Conservation (phyloP, 2,888 invertebrate species). For the Orthosia incerta region DNA sequence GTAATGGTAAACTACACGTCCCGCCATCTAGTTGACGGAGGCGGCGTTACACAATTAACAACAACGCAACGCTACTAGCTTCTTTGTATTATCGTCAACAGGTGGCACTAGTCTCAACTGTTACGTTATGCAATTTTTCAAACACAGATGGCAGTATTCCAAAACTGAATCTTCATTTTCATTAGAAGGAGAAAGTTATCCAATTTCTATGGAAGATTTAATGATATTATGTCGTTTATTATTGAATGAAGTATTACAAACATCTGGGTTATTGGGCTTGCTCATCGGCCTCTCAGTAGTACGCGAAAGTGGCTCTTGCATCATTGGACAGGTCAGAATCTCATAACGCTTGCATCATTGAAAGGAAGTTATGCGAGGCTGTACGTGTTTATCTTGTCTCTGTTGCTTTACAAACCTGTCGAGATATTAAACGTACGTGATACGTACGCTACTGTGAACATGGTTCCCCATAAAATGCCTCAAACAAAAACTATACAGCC, state of each 20-base stretch:
- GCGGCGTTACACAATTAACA: slow-evolving; percentile 17
- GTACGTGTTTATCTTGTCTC: slow-evolving; percentile 68
- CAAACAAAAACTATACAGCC: slow-evolving; percentile 10
- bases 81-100: slow-evolving; percentile 54
- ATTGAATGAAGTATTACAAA: slow-evolving; percentile 68
- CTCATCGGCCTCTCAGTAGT: slow-evolving; percentile 78
- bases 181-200: slow-evolving; percentile 62
- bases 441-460: slow-evolving; percentile 20
- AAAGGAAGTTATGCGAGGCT: slow-evolving; percentile 76
- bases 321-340: slow-evolving; percentile 83
- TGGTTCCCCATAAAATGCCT: slow-evolving; percentile 15
- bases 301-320: slow-evolving; percentile 88
- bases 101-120: slow-evolving; percentile 63
- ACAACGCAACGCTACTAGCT: slow-evolving; percentile 25
- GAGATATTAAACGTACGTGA: slow-evolving; percentile 52
- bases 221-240: slow-evolving; percentile 70
- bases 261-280: slow-evolving; percentile 86
- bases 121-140: slow-evolving; percentile 29
- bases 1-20: neutral
- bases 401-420: slow-evolving; percentile 61
- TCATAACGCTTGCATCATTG: slow-evolving; percentile 85
- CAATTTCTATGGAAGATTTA: slow-evolving; percentile 49
- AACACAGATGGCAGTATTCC: slow-evolving; percentile 71
- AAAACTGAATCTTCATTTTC: slow-evolving; percentile 14
- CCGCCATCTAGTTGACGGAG: slow-evolving; percentile 52